These are phyloP conservation scores for Eristalis pertinax DNA, from an alignment of 2,888 invertebrate genomes.

Conservation along the genomic window DNA sequence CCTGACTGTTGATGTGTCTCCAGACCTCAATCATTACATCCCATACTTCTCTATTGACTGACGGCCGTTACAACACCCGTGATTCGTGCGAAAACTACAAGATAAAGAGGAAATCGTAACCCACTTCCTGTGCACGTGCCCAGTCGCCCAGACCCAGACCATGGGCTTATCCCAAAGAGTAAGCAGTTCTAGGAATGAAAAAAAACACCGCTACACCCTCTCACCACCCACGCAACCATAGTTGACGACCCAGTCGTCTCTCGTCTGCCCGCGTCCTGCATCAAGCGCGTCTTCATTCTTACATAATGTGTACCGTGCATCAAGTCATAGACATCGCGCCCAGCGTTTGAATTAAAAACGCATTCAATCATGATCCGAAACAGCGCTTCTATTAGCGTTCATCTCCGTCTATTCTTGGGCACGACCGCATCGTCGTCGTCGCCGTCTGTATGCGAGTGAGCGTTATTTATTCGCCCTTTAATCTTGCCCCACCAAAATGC, in stretches of 20 bases:
- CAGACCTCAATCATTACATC: neutral
- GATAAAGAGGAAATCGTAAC: neutral
- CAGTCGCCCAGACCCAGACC: neutral
- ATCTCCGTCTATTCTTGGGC: constrained; percentile 40
- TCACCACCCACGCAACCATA: neutral
- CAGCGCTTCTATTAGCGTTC: constrained; percentile 15
- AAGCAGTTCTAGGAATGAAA: neutral
- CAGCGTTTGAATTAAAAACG: neutral
- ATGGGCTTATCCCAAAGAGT: neutral
- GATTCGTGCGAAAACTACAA: neutral
- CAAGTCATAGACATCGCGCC: neutral
- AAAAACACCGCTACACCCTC: neutral
- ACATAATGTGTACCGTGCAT: neutral
- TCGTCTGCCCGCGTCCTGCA: neutral
- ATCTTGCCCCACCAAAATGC: constrained; percentile 38
- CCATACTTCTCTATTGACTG: neutral
- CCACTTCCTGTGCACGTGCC: neutral
- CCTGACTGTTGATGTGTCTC: neutral
- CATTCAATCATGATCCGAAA: constrained; percentile 9
- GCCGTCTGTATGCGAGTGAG: neutral
- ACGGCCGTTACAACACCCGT: neutral
- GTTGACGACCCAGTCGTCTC: neutral
- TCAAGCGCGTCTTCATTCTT: neutral
- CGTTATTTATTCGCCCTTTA: constrained; percentile 39
- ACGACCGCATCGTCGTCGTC: constrained; percentile 2